Evolutionary conservation across 2,113 vertebrate species (phyloP), one percentile per base, ranked within the genome.

Genomic region (Coptodon bakossiorum): DNA sequence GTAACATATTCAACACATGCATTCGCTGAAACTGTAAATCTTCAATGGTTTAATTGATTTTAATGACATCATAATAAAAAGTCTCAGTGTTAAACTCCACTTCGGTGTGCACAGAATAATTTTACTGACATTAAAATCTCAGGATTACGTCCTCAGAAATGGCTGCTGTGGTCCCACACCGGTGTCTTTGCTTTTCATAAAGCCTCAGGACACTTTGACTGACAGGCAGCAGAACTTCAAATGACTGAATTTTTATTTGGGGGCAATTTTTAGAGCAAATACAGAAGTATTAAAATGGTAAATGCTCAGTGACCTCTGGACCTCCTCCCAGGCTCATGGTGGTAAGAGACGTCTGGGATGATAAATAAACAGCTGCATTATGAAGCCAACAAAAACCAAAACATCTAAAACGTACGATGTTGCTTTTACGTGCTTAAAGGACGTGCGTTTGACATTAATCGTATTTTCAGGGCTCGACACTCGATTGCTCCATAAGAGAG

Each of bases 181-280:
- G 16, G 3, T 19, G 76, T 56, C 52, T 89, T 84, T 59, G 36
- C 56, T 73, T 87, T 85, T 73, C 16, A 85, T 38, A 24, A 17
- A 38, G 27, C 19, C 40, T 81, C 53, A 83, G 57, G 50, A 59
- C 45, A 80, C 34, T 52, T 89, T 91, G 86, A 91, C 56, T 85
- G 92, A 89, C 83, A 91, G 81, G 5, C 9, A 43, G 53, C 76
- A 85, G 83, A 81, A 76, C 90, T 61, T 81, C 34, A 86, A 91
- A 88, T 83, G 78, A 88, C 34, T 38, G 66, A 22, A 78, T 82
- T 93, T 91, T 92, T 84, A 90, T 90, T 92, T 56, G 31, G n/a
- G 71, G 43, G 56, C 61, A 63, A 6, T 71, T 88, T 79, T 88
- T 61, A 53, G n/a, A 68, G 87, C 83, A 92, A 92, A 91, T 84